Base-by-base conservation (phyloP, 2,113 vertebrate genomes). In the Prionailurus viverrinus region DNA sequence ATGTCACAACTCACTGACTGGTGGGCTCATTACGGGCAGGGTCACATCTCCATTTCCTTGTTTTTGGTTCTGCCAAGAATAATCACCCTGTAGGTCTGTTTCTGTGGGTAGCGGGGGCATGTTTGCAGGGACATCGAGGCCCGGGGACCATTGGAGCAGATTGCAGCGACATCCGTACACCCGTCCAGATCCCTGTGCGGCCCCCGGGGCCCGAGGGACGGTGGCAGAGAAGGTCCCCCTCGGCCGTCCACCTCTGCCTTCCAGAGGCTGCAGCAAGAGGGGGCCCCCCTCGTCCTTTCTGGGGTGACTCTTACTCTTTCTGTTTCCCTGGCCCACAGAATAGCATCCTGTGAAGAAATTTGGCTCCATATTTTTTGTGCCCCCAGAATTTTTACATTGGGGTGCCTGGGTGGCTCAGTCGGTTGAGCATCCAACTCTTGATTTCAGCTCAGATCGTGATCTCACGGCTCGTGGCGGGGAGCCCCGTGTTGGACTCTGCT, bases 121-220 rank as follows among this genome's bases (percentile, higher is more conserved):
- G 8, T n/a, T 71, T 61, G 51, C 53, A 19, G 80, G 65, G 53
- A 78, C 25, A 21, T 18, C 5, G 19, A 18, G 55, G 12, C 36
- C 16, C 3, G 31, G 89, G 29, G 45, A 18, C n/a, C 55, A 13
- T 41, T 41, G 63, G 31, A 91, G 61, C 4, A 2, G 5, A 16
- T 31, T 10, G 73, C 63, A 31, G 36, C 4, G 9, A n/a, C 16
- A 0, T 29, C 10, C 31, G 10, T 23, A 27, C 23, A 36, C 15
- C 41, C 4, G 1, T 18, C 51, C 16, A 2, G 55, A 31, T 74
- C 36, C 31, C 53, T 3, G 5, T 53, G 25, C 41, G 6, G 33
- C 31, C 2, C 7, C 23, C 45, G 2, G 5, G 36, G 23, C 23
- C 1, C 0, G 1, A 48, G 51, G 29, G 21, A 25, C 0, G 19